Conservation (phyloP, 2,888 invertebrate species). For the Caenorhabditis imperialis region DNA sequence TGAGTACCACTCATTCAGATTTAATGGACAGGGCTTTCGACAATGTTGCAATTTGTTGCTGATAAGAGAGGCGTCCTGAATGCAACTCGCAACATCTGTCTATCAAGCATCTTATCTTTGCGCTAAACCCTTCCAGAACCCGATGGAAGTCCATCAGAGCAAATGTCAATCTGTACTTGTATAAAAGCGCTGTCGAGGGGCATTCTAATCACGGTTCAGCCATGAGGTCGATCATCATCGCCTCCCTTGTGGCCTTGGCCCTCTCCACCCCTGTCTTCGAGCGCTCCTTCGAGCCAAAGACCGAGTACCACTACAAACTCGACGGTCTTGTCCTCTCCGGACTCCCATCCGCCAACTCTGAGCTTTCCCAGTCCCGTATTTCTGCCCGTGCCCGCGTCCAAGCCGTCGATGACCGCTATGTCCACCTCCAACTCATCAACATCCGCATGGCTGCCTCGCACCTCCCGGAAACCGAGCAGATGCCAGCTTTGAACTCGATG, state of each 20-base stretch:
- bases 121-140: constrained; percentile 24
- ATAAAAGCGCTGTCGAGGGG: constrained; percentile 15
- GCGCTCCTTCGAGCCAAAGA: constrained; percentile 40
- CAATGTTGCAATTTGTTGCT: constrained; percentile 38
- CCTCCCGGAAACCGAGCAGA: constrained; percentile 39
- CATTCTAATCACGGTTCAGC: constrained; percentile 29
- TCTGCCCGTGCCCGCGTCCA: constrained; percentile 55
- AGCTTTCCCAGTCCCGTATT: constrained; percentile 55
- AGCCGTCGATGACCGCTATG: constrained; percentile 41
- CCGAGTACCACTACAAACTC: constrained; percentile 55
- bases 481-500: constrained; percentile 54
- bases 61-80: constrained; percentile 22
- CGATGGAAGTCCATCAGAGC: constrained; percentile 20
- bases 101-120: constrained; percentile 42
- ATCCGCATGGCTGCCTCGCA: constrained; percentile 51
- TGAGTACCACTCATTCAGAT: constrained; percentile 43
- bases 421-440: constrained; percentile 52
- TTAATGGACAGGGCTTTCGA: constrained; percentile 42
- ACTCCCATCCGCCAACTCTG: constrained; percentile 50
- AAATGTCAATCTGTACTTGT: constrained; percentile 41
- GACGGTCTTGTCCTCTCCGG: constrained; percentile 57
- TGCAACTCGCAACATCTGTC: constrained; percentile 17
- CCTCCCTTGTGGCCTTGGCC: constrained; percentile 60
- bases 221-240: constrained; percentile 54
- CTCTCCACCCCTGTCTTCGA: constrained; percentile 52